These are phyloP conservation scores for Pseudomyrmex dendroicus DNA, from an alignment of 1,140 invertebrate genomes.

Conservation along the genomic window DNA sequence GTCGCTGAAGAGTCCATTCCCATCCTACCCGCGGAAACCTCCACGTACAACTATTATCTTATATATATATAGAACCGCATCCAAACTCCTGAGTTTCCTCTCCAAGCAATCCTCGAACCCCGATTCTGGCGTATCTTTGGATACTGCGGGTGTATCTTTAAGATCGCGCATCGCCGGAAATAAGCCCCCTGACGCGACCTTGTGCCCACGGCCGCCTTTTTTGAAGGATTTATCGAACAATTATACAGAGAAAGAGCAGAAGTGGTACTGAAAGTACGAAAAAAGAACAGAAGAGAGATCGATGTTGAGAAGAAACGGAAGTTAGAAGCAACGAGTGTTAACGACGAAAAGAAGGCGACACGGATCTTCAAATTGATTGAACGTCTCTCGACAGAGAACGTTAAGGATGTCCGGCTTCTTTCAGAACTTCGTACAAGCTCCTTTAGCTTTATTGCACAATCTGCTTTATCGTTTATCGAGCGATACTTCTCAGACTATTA, in stretches of 20 bases:
- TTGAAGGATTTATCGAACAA: conserved; percentile 46
- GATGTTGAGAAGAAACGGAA: conserved; percentile 20
- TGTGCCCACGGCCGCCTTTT: conserved; percentile 12
- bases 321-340: neutral
- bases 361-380: conserved; percentile 53
- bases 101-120: conserved; percentile 27
- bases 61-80: conserved; percentile 39
- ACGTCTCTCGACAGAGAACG: conserved; percentile 2
- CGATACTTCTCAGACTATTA: conserved; percentile 3
- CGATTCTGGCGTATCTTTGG: conserved; percentile 50
- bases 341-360: conserved; percentile 3
- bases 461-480: conserved; percentile 13
- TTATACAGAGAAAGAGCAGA: conserved; percentile 1
- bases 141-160: conserved; percentile 46
- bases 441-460: conserved; percentile 4
- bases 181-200: conserved; percentile 26
- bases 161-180: conserved; percentile 52
- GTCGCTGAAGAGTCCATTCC: conserved; percentile 69
- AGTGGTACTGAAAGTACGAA: neutral
- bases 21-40: conserved; percentile 46
- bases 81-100: conserved; percentile 39
- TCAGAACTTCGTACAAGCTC: neutral
- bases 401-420: conserved; percentile 13
- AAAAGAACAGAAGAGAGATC: conserved; percentile 5
- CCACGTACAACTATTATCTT: conserved; percentile 73